Conservation (phyloP, 2,888 invertebrate species). For the Dolichomitus sp. region DNA sequence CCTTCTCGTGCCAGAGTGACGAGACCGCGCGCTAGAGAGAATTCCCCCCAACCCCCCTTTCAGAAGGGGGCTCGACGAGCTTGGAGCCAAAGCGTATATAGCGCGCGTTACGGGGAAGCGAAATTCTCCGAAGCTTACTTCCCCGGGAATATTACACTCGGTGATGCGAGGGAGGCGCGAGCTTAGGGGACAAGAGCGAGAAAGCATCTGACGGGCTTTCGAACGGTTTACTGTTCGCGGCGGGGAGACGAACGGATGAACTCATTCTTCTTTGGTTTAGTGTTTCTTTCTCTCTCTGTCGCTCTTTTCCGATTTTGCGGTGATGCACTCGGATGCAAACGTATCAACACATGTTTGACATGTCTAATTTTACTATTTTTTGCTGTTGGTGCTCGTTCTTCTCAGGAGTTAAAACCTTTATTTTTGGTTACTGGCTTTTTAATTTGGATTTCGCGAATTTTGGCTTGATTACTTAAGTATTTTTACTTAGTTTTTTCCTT, state of each 20-base stretch:
- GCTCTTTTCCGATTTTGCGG: neutral
- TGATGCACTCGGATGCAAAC: slow-evolving; percentile 19
- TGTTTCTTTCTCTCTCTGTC: neutral
- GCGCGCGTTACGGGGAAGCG: slow-evolving; percentile 54
- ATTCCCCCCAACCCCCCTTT: neutral
- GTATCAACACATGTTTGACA: slow-evolving; percentile 13
- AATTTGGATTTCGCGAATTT: neutral
- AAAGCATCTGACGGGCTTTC: slow-evolving; percentile 62
- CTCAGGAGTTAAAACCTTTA: neutral
- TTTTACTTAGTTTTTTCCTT: neutral
- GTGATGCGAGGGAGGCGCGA: slow-evolving; percentile 56
- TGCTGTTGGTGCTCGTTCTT: neutral
- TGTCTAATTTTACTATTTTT: neutral
- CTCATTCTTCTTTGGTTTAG: slow-evolving; percentile 58
- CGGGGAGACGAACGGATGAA: slow-evolving; percentile 43
- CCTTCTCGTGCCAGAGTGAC: slow-evolving; percentile 75
- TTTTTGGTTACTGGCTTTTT: neutral
- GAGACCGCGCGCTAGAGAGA: slow-evolving; percentile 33
- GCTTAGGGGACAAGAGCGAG: slow-evolving; percentile 28
- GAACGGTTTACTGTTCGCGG: slow-evolving; percentile 61
- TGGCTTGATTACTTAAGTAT: neutral
- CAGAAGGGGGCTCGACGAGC: slow-evolving; percentile 23
- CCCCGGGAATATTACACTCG: slow-evolving; percentile 81
- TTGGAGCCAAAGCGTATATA: slow-evolving; percentile 52
- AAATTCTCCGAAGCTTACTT: slow-evolving; percentile 82